Evolutionary conservation across 2,113 vertebrate species (phyloP).

Genomic region (Sinocyclocheilus maitianheensis): DNA sequence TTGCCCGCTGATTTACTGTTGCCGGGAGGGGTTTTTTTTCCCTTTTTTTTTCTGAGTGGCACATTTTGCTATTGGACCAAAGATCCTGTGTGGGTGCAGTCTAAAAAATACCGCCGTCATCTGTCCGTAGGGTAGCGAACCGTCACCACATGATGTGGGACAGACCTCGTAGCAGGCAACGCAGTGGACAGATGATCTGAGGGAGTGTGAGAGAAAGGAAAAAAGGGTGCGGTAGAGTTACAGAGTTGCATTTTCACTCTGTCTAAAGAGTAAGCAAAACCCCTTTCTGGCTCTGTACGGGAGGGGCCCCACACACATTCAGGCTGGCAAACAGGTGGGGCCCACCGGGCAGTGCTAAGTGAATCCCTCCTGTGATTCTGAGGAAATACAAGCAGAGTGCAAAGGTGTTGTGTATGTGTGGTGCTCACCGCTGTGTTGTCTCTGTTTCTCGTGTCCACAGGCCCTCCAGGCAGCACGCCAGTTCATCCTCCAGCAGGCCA

Average conservation of each 20-base stretch:
- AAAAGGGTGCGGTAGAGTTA: not conserved
- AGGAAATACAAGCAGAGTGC: constrained; percentile 41
- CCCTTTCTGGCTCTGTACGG: not conserved
- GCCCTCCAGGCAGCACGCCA: constrained; percentile 96
- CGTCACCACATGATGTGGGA: no score
- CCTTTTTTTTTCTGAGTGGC: constrained; percentile 52
- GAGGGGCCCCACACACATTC: not conserved
- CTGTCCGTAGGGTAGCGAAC: not conserved
- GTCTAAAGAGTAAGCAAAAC: not conserved
- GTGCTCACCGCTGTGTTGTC: constrained; percentile 46
- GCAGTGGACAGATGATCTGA: not conserved
- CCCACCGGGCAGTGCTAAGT: constrained; percentile 3
- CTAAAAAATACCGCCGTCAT: not conserved
- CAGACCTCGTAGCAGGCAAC: not conserved
- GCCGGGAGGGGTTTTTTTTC: constrained; percentile 12
- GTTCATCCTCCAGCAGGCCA: constrained; percentile 96
- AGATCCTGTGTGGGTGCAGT: constrained; percentile 37
- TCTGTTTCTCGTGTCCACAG: constrained; percentile 70
- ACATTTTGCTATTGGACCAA: constrained; percentile 46
- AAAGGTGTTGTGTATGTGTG: constrained; percentile 28
- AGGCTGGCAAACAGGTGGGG: constrained; percentile 24
- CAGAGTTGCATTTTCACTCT: not conserved
- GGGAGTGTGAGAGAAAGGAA: not conserved
- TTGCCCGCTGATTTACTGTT: constrained; percentile 57
- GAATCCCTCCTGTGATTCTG: constrained; percentile 61